phyloP scores from a whole-genome alignment of 1,140 invertebrate species.

The Lepidurus couesii region DNA sequence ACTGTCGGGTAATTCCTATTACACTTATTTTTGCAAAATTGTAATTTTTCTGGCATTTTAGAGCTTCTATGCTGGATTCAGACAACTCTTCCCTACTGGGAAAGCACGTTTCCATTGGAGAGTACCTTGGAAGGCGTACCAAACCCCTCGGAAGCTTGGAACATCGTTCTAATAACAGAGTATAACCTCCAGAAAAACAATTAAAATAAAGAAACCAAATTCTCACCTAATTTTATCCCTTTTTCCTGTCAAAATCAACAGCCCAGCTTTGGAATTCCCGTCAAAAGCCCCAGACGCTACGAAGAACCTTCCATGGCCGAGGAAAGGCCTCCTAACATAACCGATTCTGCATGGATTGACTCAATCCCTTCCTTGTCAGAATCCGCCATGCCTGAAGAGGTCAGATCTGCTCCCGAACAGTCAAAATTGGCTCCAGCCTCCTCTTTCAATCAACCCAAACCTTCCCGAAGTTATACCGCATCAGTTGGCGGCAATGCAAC shows the following conservation, averaged over 20 bases:
- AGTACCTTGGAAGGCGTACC: neutral
- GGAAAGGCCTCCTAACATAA: neutral
- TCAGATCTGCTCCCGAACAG: neutral
- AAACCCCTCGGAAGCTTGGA: neutral
- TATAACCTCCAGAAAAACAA: neutral
- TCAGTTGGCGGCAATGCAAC: neutral
- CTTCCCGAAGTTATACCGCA: no score
- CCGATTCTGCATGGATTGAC: neutral
- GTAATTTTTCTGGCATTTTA: neutral
- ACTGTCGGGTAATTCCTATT: neutral
- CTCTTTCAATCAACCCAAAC: neutral
- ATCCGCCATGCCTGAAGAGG: neutral
- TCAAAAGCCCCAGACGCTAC: neutral
- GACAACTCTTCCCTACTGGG: neutral
- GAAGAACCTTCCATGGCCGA: neutral
- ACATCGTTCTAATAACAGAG: neutral
- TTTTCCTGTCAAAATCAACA: neutral
- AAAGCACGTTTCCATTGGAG: neutral
- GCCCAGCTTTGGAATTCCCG: neutral
- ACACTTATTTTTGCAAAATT: neutral
- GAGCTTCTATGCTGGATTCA: neutral
- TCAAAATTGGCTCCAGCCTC: neutral
- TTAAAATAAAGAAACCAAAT: neutral
- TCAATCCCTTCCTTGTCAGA: neutral
- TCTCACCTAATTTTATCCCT: neutral